Evolutionary conservation across 1,140 invertebrate genomes (phyloP), one percentile per base, ranked within the genome.

Genomic region (Solen grandis): DNA sequence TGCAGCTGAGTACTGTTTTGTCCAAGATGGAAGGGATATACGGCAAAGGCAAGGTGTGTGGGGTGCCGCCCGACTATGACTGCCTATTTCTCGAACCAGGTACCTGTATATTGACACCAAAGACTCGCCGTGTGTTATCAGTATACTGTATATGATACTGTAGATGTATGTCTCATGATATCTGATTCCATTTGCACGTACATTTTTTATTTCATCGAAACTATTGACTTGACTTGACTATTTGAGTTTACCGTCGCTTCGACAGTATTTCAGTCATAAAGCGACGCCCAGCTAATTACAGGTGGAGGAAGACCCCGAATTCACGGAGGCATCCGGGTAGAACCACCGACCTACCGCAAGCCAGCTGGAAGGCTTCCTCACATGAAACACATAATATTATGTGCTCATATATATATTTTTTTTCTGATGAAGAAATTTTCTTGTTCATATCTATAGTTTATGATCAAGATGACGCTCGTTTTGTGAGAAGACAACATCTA

Each of bases 21-120:
- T 84, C 86, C 0, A 60, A 83, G 19, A 85, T 89, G 86, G 82
- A 87, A 41, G 73, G 83, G 1, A 86, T 89, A 5, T 87, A 88
- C n/a, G 84, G 82, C 46, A 84, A 82, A 57, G 85, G 83, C 13
- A 86, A 85, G n/a, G 85, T 89, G 14, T 93, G 93, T 82, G 73
- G 91, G 13, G 57, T 79, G 22, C 63, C 75, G 22, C 66, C 52
- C 66, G 62, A 55, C 8, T 86, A 65, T 27, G 22, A 27, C 1
- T 73, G 76, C 89, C 46, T 93, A 25, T 33, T 36, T 31, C 74
- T 84, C 8, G 83, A 79, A 63, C 83, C 78, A 77, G 82, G 82
- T 82, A 66, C 36, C 63, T 35, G n/a, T 62, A 25, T 59, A 14
- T 8, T 59, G 8, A 14, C 10, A 59, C 10, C 55, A 59, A 25